Base-by-base conservation (phyloP, 1,140 invertebrate species). In the Drosophila subobscura region DNA sequence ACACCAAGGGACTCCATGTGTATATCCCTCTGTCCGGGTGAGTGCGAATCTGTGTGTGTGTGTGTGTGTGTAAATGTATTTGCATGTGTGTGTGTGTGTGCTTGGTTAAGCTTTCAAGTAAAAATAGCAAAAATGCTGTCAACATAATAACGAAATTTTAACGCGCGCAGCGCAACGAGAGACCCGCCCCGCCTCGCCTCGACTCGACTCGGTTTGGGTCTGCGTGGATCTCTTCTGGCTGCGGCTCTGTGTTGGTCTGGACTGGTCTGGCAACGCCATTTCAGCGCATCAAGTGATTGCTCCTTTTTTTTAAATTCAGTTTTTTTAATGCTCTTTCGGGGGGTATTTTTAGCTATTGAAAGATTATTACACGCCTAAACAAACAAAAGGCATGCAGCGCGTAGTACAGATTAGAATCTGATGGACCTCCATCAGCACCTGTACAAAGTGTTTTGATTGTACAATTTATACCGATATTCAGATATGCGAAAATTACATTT, bases 61-160 rank as follows among this genome's bases (percentile, higher is more conserved):
- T 61, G 51, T 58, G 40, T 64, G 58, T 66, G 59, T 52, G 56
- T 23, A 25, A 10, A 10, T 52, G 29, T 42, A 33, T 52, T 27
- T 59, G 33, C 55, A 10, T 61, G 22, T 66, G 41, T 61, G 51
- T 59, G 40, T 65, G 55, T 66, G 59, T 59, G 64, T 72, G 77
- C 72, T 85, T 81, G 81, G 77, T 85, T 85, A 85, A 85, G 81
- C 81, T 86, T 88, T 88, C 83, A 71, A 88, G 79, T 88, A 88
- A 88, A 88, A 88, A 88, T 88, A 88, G 83, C 83, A 88, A 88
- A 88, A 88, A 73, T 79, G 66, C 83, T 88, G 83, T 88, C 83
- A 88, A 88, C 83, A 88, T 88, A 88, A 88, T 89, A 88, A 88
- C 83, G 83, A 88, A 86, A 79, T 88, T 88, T 88, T 88, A 88